phyloP scores from a whole-genome alignment of 2,888 invertebrate genomes.

The Antheraea assamensis region DNA sequence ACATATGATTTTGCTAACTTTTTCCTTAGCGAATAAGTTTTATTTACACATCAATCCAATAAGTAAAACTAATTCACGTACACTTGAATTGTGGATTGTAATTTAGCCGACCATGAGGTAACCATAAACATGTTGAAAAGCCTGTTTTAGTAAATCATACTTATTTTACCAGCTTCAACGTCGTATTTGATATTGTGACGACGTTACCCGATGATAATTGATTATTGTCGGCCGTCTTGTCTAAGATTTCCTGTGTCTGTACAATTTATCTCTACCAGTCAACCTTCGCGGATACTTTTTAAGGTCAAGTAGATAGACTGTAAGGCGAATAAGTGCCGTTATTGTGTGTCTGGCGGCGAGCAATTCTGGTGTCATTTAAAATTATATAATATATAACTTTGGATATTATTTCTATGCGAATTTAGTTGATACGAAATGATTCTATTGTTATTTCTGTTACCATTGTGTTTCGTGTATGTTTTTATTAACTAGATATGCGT shows the following conservation, averaged over 20 bases:
- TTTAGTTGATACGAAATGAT: background rate
- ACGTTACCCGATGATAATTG: background rate
- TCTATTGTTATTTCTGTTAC: background rate
- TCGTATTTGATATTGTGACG: no score
- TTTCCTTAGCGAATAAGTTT: no score
- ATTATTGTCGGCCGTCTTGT: background rate
- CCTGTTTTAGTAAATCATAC: background rate
- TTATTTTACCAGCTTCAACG: background rate
- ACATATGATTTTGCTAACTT: no score
- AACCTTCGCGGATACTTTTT: conserved; percentile 9
- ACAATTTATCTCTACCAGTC: background rate
- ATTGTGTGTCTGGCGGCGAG: background rate
- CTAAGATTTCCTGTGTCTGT: background rate
- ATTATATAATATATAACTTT: background rate
- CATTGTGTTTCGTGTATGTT: background rate
- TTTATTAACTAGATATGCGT: background rate
- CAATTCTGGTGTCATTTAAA: background rate
- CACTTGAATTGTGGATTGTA: background rate
- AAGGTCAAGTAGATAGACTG: conserved; percentile 11
- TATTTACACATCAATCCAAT: no score
- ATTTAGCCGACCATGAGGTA: background rate
- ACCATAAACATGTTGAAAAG: background rate
- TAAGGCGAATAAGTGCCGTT: background rate
- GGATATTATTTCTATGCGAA: background rate
- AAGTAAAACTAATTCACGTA: background rate